These are phyloP conservation scores for Endomychus coccineus DNA, from an alignment of 2,888 invertebrate genomes.

Conservation along the genomic window DNA sequence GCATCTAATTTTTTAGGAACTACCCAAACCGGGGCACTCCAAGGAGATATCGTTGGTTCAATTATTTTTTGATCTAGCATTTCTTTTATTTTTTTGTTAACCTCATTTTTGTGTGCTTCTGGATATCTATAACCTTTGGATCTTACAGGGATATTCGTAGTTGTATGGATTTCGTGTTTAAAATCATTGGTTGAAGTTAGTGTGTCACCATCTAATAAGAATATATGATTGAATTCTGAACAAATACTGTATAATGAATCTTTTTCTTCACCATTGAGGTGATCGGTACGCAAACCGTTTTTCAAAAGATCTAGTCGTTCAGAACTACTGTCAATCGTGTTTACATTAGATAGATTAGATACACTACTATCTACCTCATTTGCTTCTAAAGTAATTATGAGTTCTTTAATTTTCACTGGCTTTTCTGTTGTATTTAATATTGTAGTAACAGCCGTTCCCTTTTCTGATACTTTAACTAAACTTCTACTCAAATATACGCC, in stretches of 20 bases:
- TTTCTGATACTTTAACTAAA: constrained; percentile 6
- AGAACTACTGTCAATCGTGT: too few relatives aligned
- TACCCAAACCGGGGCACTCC: constrained; percentile 24
- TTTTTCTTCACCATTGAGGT: constrained; percentile 28
- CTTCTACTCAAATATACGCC: constrained; percentile 11
- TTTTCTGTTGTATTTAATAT: constrained; percentile 16
- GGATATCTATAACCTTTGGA: constrained; percentile 29
- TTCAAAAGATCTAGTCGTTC: too few relatives aligned
- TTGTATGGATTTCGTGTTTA: too few relatives aligned
- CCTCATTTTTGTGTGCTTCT: constrained; percentile 29
- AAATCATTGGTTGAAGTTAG: too few relatives aligned
- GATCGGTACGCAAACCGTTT: constrained; percentile 21
- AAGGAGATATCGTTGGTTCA: constrained; percentile 24
- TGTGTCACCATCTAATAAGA: too few relatives aligned
- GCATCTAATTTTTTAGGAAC: constrained; percentile 32
- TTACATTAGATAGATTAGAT: constrained; percentile 8
- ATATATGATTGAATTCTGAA: constrained; percentile 25
- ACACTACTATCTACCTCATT: constrained; percentile 6
- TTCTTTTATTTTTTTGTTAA: constrained; percentile 27
- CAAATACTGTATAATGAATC: constrained; percentile 23
- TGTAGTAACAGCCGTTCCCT: constrained; percentile 5
- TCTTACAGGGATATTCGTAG: constrained; percentile 21
- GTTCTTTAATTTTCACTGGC: constrained; percentile 16
- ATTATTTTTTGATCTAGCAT: constrained; percentile 27
- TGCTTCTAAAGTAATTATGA: constrained; percentile 17